Base-by-base conservation (phyloP, 2,888 invertebrate genomes). In the Oligia fasciuncula region DNA sequence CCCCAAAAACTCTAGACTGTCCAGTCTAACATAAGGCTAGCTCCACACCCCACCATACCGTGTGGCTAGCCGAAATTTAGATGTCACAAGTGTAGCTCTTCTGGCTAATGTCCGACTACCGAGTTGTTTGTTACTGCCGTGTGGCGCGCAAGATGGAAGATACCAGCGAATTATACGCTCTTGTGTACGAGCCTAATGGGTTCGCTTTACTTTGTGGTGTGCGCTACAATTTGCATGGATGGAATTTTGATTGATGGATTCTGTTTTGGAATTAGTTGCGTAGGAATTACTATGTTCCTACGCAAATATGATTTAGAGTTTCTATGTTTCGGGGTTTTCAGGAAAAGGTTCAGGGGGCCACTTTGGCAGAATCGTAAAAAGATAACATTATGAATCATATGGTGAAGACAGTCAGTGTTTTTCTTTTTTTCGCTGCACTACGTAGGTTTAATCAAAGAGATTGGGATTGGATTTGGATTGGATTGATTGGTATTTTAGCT, bases 61-160 rank as follows among this genome's bases (percentile, higher is more conserved):
- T 95, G 95, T 87, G 95, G 95, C 95, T 95, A 93, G 92, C 96
- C 96, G 94, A 96, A 96, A 96, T 96, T 96, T 96, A 96, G 96
- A 95, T 96, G 96, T 96, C 95, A 96, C 96, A 94, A 95, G 94
- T 93, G 93, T 92, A 92, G 95, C 95, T 95, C 80, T 95, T 94
- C 94, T 84, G 81, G 90, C 93, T 95, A 95, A 95, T 95, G 95
- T 94, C 93, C 94, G 91, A 92, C 84, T 76, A 92, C 92, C 93
- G 94, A 93, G 96, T 95, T 95, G 95, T 96, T 96, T 96, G 96
- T 96, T 94, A 96, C 93, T 93, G 94, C 94, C 94, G 92, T 93
- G 94, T 90, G 93, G 94, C 91, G 91, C 91, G 93, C 85, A 88
- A 96, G 96, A 96, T 96, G 95, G 96, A 96, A 96, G 96, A 96